These are phyloP conservation scores for Cydia fagiglandana DNA, from an alignment of 1,140 invertebrate species.

Conservation along the genomic window DNA sequence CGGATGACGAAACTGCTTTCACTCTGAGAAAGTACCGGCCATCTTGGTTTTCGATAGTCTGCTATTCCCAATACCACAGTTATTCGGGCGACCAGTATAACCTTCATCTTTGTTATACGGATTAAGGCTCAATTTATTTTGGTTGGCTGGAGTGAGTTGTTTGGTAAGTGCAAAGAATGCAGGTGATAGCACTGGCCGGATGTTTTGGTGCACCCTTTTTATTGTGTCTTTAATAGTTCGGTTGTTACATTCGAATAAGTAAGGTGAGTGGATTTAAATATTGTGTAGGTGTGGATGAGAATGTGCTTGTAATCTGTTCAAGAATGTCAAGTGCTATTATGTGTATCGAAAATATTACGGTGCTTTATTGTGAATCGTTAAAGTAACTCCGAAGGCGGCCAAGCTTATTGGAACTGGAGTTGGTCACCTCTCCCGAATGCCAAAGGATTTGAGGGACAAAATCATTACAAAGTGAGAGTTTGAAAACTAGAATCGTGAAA, in stretches of 20 bases:
- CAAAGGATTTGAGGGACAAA: no score
- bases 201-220: slow-evolving; percentile 15
- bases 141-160: neutral
- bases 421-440: no score
- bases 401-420: no score
- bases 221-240: neutral
- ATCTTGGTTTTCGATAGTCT: slow-evolving; percentile 27
- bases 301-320: no score
- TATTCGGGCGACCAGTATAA: neutral
- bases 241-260: neutral
- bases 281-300: neutral
- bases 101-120: neutral
- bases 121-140: neutral
- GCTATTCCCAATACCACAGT: neutral
- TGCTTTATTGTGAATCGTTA: no score
- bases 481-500: no score
- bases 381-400: no score
- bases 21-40: slow-evolving; percentile 36
- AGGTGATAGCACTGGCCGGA: neutral
- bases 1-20: slow-evolving; percentile 35
- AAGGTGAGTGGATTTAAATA: neutral
- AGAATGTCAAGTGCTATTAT: no score
- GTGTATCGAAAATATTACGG: no score
- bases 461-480: no score
- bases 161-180: neutral